Percentiles rank a stretch among this genome's conserved stretches.
Conservation (phyloP, 2,888 invertebrate genomes). For the Tanaodytes sp. region DNA sequence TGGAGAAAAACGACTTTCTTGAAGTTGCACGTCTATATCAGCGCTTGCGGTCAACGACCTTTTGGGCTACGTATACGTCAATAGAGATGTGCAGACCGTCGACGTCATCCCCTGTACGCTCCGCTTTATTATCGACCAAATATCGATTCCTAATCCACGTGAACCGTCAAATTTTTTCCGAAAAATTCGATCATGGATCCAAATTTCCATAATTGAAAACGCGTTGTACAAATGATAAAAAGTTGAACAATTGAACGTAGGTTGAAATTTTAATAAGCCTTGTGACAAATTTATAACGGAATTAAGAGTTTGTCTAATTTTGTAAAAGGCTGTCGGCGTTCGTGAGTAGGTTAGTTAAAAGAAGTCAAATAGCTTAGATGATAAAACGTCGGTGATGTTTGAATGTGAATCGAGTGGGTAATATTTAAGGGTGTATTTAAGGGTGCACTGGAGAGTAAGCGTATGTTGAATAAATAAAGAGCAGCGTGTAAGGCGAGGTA, state of each 20-base stretch:
- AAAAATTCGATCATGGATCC: background rate
- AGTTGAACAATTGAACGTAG: no score
- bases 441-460: conserved; percentile 26
- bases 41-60: conserved; percentile 40
- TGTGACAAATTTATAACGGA: no score
- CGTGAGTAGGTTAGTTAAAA: conserved; percentile 3
- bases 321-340: background rate
- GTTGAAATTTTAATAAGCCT: background rate
- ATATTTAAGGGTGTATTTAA: conserved; percentile 22
- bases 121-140: background rate
- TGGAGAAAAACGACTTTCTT: conserved; percentile 8
- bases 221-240: no score
- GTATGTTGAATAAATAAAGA: conserved; percentile 46
- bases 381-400: no score
- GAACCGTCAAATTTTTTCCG: background rate
- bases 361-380: background rate
- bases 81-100: conserved; percentile 23
- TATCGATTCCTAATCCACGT: background rate
- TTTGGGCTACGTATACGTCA: conserved; percentile 28
- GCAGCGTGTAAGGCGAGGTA: conserved; percentile 42
- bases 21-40: conserved; percentile 22
- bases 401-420: conserved; percentile 16
- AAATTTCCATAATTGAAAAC: no score
- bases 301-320: no score
- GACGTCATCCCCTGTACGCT: conserved; percentile 19